Evolutionary conservation across 2,888 invertebrate genomes (phyloP), one percentile per base, ranked within the genome.

Genomic region (Aspidiotus destructor): DNA sequence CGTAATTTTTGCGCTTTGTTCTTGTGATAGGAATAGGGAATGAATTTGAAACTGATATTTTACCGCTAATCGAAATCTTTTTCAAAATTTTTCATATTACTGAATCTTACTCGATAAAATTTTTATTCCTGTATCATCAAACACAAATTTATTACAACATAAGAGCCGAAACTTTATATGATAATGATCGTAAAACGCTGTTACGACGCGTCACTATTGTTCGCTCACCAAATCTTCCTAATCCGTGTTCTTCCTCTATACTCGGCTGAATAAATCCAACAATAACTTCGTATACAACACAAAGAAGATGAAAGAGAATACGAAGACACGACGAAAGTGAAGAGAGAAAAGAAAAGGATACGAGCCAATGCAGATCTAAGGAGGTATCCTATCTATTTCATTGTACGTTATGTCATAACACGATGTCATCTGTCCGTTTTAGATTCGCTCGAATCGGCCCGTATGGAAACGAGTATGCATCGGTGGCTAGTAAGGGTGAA

Each of bases 351-450:
- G 3, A 52, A 11, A 13, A 11, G n/a, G 52, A 52, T 52, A 52
- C 52, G n/a, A 52, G 52, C 13, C n/a, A 52, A 52, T 52, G 52
- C 52, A 13, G 52, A 52, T 11, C 11, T 52, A 52, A 11, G n/a
- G n/a, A 52, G 52, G 11, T 13, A 52, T 52, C n/a, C 52, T 65
- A 65, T 65, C 65, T 65, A 65, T 65, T 65, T 65, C 65, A 65
- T 65, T 65, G 65, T 65, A 58, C 60, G 55, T 65, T 60, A 65
- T 65, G 65, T 65, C 65, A 65, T 65, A 65, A 65, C 65, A 65
- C 65, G 58, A 58, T 65, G 65, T 65, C 65, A 65, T 65, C 65
- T 65, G 65, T 65, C 60, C 60, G 65, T 58, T 63, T 41, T 57
- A 48, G 58, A 28, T 40, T 48, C n/a, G n/a, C 11, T 28, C 40